Percentiles rank a stretch among this genome's conserved stretches.
phyloP scores from a whole-genome alignment of 2,888 invertebrate species.

The Zaprionus bogoriensis region DNA sequence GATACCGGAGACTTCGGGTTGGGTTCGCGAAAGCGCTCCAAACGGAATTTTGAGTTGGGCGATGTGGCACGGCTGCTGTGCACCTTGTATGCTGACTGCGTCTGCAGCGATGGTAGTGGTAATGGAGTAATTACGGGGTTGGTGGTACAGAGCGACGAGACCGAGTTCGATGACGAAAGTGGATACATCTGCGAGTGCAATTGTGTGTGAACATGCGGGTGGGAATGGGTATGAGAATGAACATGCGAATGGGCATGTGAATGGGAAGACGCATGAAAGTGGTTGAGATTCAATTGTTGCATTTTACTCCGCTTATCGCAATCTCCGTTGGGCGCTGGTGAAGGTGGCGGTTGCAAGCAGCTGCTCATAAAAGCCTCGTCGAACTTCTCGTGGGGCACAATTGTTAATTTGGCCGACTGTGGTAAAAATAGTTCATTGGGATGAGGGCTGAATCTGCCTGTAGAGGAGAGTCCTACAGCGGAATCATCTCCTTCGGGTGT shows the following conservation, averaged over 20 bases:
- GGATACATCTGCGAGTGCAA: slow-evolving; percentile 23
- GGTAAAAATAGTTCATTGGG: slow-evolving; percentile 64
- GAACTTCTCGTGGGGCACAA: slow-evolving; percentile 64
- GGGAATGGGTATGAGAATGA: neutral
- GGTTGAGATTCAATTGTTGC: slow-evolving; percentile 39
- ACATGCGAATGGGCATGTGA: neutral
- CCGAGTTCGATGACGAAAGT: slow-evolving; percentile 43
- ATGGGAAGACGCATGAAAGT: slow-evolving; percentile 5
- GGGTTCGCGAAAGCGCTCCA: slow-evolving; percentile 79
- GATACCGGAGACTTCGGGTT: slow-evolving; percentile 33
- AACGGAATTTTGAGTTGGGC: slow-evolving; percentile 80
- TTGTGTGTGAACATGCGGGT: slow-evolving; percentile 32
- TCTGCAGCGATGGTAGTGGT: too few relatives aligned
- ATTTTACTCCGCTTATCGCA: slow-evolving; percentile 31
- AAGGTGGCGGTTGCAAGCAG: slow-evolving; percentile 81
- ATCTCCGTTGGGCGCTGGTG: slow-evolving; percentile 82
- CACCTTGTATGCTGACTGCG: slow-evolving; percentile 35
- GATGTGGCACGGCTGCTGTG: slow-evolving; percentile 70
- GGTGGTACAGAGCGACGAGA: slow-evolving; percentile 41
- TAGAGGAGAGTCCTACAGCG: slow-evolving; percentile 32
- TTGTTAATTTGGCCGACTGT: slow-evolving; percentile 52
- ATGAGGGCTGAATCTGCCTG: slow-evolving; percentile 73
- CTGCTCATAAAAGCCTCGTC: slow-evolving; percentile 77
- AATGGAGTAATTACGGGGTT: too few relatives aligned
- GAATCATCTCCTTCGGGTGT: slow-evolving; percentile 4